These are phyloP conservation scores for Porites evermanni DNA, from an alignment of 92 coral and sea anemone genomes.

Conservation along the genomic window DNA sequence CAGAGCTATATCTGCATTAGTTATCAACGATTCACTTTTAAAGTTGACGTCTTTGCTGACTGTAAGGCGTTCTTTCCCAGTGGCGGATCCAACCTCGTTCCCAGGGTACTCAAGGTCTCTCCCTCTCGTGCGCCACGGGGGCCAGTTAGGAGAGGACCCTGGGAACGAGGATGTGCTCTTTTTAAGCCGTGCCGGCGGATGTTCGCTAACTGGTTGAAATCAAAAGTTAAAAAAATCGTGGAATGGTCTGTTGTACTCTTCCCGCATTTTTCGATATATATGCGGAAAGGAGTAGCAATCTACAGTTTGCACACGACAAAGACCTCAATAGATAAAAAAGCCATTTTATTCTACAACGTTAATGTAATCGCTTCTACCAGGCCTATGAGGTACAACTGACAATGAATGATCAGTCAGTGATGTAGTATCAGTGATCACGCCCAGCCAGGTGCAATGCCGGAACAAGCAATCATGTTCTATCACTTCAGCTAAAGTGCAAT, in stretches of 20 bases:
- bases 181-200: no score
- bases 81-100: no score
- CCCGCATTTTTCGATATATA: not conserved
- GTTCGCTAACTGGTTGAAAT: no score
- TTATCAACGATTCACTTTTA: no score
- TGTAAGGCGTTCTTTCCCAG: no score
- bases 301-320: not conserved
- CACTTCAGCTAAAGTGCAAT: constrained; percentile 83
- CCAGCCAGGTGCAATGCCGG: constrained; percentile 83
- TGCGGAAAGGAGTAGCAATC: not conserved
- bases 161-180: no score
- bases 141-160: no score
- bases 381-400: not conserved
- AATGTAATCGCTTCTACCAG: constrained; percentile 32
- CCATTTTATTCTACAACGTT: constrained; percentile 9
- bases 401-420: not conserved
- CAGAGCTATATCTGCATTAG: no score
- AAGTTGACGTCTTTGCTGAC: no score
- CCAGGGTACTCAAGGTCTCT: no score
- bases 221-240: no score
- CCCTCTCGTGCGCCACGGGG: no score
- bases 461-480: constrained; percentile 52
- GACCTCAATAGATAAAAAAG: not conserved
- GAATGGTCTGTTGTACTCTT: not conserved
- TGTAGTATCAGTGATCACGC: constrained; percentile 63